Evolutionary conservation across 2,113 vertebrate species (phyloP).

Genomic region (Ciconia boyciana): DNA sequence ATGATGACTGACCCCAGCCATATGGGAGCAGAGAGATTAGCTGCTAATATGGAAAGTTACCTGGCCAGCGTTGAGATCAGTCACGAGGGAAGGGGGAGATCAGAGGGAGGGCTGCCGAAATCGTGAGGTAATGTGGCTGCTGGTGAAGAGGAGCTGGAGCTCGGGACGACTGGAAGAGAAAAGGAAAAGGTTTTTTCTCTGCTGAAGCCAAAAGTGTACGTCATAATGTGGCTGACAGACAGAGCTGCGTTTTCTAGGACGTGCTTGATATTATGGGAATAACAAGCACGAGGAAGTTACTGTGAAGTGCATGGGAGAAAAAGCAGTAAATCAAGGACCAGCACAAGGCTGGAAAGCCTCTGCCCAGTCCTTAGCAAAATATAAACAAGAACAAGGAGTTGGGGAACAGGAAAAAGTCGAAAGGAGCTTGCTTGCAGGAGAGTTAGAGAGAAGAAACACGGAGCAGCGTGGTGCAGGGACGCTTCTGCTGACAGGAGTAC

Average conservation of each 20-base stretch:
- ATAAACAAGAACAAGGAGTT: neutral
- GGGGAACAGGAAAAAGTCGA: neutral
- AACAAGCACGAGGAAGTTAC: neutral
- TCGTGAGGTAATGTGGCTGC: constrained; percentile 44
- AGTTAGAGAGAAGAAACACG: neutral
- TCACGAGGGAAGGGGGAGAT: constrained; percentile 35
- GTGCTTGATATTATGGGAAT: neutral
- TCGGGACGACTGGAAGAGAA: neutral
- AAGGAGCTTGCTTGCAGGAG: neutral
- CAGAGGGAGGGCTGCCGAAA: constrained; percentile 17
- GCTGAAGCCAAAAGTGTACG: constrained; percentile 33
- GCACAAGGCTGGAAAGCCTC: neutral
- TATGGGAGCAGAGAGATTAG: constrained; percentile 62
- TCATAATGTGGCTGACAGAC: constrained; percentile 30
- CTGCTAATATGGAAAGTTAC: constrained; percentile 72
- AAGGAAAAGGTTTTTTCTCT: constrained; percentile 11
- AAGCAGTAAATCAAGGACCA: neutral
- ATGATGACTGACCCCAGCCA: constrained; percentile 46
- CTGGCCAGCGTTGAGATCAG: constrained; percentile 57
- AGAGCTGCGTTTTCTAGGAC: neutral
- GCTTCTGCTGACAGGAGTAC: neutral
- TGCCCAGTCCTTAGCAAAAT: neutral
- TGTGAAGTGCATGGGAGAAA: neutral
- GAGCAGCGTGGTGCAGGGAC: neutral
- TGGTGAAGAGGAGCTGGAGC: constrained; percentile 36